Evolutionary conservation across 2,888 invertebrate species (phyloP), one percentile per base, ranked within the genome.

Genomic region (Leucoma salicis): DNA sequence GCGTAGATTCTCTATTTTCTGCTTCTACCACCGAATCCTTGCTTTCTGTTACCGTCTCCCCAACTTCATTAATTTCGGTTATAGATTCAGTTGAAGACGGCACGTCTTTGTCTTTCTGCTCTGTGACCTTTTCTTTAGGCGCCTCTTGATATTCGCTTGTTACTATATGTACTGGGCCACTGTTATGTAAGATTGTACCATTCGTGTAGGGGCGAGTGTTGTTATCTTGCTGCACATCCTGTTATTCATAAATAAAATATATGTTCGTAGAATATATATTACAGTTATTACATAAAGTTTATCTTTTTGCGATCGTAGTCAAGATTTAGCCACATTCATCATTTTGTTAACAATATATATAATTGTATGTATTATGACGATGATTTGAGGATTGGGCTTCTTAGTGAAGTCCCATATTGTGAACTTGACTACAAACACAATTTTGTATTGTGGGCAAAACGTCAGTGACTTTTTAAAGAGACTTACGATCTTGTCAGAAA

Each of bases 181-280:
- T 78, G 46, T 80, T 80, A 42, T 78, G 76, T 27, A 82, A 55
- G 14, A 89, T 70, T 45, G 82, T 83, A 29, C 90, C 90, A 50
- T 90, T 90, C 3, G 87, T 86, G 57, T 84, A 83, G 0, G 87
- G 82, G 57, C 83, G 87, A 72, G 83, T 64, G 38, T 74, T 62
- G 39, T 76, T 82, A 76, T 85, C 82, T 75, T 84, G 88, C 78
- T 78, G 82, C 68, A 70, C 70, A 60, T 87, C 87, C 87, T 87
- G 74, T 11, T 57, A 13, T 28, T 14, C 0, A 0, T 5, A 25
- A 7, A 25, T 3, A 29, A 29, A 29, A 8, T 2, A 21, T 14
- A 14, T n/a, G 13, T 29, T 1, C 14, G n/a, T 27, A 27, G 4
- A 5, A 29, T 14, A n/a, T n/a, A n/a, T n/a, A n/a, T 18, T 28